These are phyloP conservation scores for Hydractinia echinata DNA, from an alignment of 30 jellyfish, hydroid and myxozoan species.

Conservation along the genomic window DNA sequence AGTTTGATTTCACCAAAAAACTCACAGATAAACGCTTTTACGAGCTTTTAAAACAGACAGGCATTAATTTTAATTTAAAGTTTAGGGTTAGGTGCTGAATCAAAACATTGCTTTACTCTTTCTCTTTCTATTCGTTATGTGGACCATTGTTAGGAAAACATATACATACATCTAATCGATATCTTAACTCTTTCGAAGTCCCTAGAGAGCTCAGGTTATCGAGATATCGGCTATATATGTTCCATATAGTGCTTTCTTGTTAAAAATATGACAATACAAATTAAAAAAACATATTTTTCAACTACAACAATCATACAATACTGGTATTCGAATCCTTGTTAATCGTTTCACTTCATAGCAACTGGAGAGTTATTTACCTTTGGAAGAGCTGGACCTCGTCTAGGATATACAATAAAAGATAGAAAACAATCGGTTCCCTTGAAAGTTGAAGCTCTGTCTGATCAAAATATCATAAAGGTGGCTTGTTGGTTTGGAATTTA, in stretches of 20 bases:
- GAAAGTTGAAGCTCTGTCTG: slow-evolving; percentile 41
- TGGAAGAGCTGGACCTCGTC: slow-evolving; percentile 91
- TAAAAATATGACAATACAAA: not conserved
- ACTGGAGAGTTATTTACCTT: slow-evolving; percentile 74
- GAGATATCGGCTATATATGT: no score
- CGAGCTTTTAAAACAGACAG: no score
- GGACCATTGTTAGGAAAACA: no score
- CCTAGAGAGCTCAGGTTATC: not conserved
- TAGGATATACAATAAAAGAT: slow-evolving; percentile 75
- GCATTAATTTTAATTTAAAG: no score
- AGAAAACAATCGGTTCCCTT: slow-evolving; percentile 77
- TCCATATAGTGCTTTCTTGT: not conserved
- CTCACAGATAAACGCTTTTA: no score
- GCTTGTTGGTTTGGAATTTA: slow-evolving; percentile 54
- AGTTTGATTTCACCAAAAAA: no score
- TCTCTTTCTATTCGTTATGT: no score
- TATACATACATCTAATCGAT: not conserved
- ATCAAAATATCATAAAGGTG: slow-evolving; percentile 18
- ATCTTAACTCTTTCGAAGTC: not conserved
- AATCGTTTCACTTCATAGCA: slow-evolving; percentile 27
- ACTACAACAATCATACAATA: not conserved
- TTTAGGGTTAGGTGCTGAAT: no score
- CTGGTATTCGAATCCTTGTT: not conserved
- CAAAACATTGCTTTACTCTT: no score
- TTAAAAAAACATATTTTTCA: not conserved